Evolutionary conservation across 2,113 vertebrate species (phyloP).

Genomic region (Athene cunicularia): DNA sequence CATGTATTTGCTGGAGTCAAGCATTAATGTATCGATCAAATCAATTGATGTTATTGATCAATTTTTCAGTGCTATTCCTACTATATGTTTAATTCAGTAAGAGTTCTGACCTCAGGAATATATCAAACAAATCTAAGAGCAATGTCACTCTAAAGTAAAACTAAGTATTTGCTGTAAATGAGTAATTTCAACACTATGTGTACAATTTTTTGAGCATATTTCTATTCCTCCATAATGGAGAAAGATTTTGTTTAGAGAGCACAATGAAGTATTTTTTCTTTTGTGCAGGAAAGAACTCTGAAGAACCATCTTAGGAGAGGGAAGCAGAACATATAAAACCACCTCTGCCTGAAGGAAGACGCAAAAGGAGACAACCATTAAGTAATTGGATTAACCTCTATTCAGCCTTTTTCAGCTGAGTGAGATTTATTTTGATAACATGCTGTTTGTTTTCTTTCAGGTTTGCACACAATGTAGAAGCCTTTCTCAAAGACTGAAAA

Average conservation of each 20-base stretch:
- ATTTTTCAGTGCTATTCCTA: neutral
- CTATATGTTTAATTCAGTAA: neutral
- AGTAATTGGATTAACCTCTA: conserved; percentile 62
- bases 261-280: neutral
- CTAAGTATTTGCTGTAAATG: neutral
- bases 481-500: conserved; percentile 2
- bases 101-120: neutral
- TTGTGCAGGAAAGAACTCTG: neutral
- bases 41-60: neutral
- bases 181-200: neutral
- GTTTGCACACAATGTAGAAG: neutral
- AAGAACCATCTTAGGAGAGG: neutral
- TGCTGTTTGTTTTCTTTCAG: conserved; percentile 28
- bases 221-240: neutral
- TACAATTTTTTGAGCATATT: neutral
- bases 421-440: conserved; percentile 49
- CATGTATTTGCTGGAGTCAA: neutral
- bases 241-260: neutral
- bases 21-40: neutral
- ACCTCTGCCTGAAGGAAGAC: conserved; percentile 42
- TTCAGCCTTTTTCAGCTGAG: conserved; percentile 34
- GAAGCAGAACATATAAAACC: conserved; percentile 18
- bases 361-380: conserved; percentile 29
- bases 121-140: neutral
- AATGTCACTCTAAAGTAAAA: neutral